Evolutionary conservation across 2,888 invertebrate genomes (phyloP).

Genomic region (Xylota sylvarum): DNA sequence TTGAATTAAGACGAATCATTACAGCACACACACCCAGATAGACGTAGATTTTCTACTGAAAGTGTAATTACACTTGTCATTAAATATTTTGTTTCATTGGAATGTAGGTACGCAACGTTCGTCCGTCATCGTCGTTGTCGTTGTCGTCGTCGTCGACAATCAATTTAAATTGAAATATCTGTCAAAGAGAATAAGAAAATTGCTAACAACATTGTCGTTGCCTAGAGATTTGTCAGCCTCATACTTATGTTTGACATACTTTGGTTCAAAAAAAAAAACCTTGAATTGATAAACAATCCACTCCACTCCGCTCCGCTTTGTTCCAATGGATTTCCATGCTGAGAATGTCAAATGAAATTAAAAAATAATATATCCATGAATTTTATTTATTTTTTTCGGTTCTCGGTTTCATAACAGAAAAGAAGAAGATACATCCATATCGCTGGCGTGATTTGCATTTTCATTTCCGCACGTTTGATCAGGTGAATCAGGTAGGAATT

Average conservation of each 20-base stretch:
- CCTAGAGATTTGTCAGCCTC: constrained; percentile 35
- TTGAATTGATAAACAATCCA: constrained; percentile 6
- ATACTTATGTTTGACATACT: constrained; percentile 50
- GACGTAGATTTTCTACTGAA: background rate
- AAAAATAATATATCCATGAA: constrained; percentile 33
- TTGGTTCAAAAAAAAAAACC: constrained; percentile 12
- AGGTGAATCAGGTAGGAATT: background rate
- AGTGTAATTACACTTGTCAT: constrained; percentile 58
- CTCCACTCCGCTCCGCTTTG: constrained; percentile 4
- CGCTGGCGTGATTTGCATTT: constrained; percentile 24
- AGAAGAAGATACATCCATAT: constrained; percentile 11
- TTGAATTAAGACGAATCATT: constrained; percentile 56
- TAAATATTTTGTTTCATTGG: constrained; percentile 51
- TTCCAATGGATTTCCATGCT: background rate
- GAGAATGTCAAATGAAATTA: constrained; percentile 13
- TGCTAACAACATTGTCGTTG: constrained; percentile 36
- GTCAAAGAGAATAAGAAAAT: constrained; percentile 48
- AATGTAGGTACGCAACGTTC: constrained; percentile 30
- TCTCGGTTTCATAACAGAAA: background rate
- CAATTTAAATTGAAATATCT: constrained; percentile 63
- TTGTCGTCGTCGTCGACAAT: constrained; percentile 36
- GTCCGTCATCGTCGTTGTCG: background rate
- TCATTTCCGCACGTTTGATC: constrained; percentile 23
- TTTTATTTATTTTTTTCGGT: background rate
- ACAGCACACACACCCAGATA: constrained; percentile 3